Conservation (phyloP, 1,140 invertebrate genomes). For the Elymnias hypermnestra region DNA sequence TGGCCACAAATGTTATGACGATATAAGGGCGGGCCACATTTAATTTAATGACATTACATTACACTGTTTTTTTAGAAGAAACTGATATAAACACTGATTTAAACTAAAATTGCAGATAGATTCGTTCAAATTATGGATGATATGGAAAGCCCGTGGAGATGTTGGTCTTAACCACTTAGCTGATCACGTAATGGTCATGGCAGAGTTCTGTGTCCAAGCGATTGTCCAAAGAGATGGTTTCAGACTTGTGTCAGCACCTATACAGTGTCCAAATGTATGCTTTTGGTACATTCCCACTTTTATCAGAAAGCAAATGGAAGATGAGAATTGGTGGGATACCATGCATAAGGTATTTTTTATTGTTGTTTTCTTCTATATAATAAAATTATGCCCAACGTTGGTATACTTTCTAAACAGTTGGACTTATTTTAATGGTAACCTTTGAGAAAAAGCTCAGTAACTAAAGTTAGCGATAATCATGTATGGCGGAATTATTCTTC, state of each 20-base stretch:
- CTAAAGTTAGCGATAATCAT: too few relatives aligned
- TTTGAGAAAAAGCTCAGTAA: too few relatives aligned
- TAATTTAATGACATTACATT: too few relatives aligned
- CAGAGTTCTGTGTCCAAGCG: conserved; percentile 76
- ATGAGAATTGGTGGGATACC: conserved; percentile 81
- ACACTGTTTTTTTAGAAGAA: too few relatives aligned
- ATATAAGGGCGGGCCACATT: too few relatives aligned
- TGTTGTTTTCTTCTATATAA: not conserved
- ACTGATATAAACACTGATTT: too few relatives aligned
- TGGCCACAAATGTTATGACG: too few relatives aligned
- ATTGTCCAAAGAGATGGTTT: conserved; percentile 77
- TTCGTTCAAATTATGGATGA: conserved; percentile 94
- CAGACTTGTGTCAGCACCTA: conserved; percentile 77
- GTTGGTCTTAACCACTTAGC: conserved; percentile 76
- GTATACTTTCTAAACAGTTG: too few relatives aligned
- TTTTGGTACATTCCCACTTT: conserved; percentile 94
- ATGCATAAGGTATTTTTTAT: conserved; percentile 77
- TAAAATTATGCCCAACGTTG: too few relatives aligned
- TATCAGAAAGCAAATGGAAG: conserved; percentile 80
- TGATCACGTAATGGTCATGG: conserved; percentile 80
- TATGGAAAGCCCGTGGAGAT: conserved; percentile 90
- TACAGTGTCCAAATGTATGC: conserved; percentile 90
- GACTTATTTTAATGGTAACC: too few relatives aligned
- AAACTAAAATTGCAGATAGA: too few relatives aligned
- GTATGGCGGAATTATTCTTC: too few relatives aligned